These are phyloP conservation scores for Falco punctatus DNA, from an alignment of 2,113 vertebrate genomes.

Conservation along the genomic window DNA sequence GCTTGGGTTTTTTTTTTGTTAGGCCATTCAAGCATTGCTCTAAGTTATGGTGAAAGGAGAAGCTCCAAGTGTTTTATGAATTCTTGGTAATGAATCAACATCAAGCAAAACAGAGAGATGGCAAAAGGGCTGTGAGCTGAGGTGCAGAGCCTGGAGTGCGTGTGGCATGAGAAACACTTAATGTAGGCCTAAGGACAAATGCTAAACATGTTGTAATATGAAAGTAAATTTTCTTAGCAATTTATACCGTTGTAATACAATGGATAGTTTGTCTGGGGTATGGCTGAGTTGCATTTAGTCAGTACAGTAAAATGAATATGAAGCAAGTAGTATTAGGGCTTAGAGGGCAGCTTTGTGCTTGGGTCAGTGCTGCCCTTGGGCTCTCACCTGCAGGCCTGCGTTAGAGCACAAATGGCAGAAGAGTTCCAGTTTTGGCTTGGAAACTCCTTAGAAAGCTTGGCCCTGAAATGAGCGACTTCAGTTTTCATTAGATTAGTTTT, in stretches of 20 bases:
- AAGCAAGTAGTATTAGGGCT: not conserved
- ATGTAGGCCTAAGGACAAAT: not conserved
- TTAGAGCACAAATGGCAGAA: not conserved
- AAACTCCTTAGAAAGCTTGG: not conserved
- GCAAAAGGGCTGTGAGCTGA: not conserved
- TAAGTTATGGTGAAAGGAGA: not conserved
- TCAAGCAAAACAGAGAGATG: not conserved
- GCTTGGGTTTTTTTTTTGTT: not conserved
- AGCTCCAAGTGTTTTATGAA: not conserved
- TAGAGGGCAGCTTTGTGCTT: not conserved
- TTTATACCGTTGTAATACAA: not conserved
- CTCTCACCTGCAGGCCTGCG: not conserved
- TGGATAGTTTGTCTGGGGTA: not conserved
- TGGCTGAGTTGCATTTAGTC: not conserved
- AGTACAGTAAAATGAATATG: not conserved
- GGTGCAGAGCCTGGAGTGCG: not conserved
- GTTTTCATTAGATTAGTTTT: not conserved
- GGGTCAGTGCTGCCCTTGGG: not conserved
- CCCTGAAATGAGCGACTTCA: not conserved
- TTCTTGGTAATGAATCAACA: not conserved
- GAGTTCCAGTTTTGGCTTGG: not conserved
- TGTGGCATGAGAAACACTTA: fast-evolving
- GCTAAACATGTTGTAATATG: fast-evolving
- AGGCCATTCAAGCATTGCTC: not conserved
- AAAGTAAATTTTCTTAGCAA: not conserved